phyloP scores from a whole-genome alignment of 2,797 vertebrate species.

The Girardinus metallicus region DNA sequence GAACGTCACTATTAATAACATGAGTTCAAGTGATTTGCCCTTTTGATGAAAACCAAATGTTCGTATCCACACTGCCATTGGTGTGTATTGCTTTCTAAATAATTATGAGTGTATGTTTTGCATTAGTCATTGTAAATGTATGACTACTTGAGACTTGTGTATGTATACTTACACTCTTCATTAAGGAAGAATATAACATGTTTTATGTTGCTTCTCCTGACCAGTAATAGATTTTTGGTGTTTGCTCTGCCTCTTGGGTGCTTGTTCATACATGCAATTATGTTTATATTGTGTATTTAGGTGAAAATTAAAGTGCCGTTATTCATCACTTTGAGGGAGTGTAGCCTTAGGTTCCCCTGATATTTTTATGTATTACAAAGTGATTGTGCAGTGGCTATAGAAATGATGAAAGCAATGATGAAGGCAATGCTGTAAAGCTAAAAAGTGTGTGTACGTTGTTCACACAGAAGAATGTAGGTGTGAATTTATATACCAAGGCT shows the following conservation, averaged over 20 bases:
- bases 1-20: neutral
- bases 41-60: neutral
- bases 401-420: slow-evolving; percentile 33
- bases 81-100: neutral
- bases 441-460: slow-evolving; percentile 14
- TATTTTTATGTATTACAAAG: slow-evolving; percentile 61
- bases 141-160: neutral
- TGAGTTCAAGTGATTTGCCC: neutral
- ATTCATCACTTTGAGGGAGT: slow-evolving; percentile 69
- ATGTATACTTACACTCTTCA: neutral
- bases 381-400: slow-evolving; percentile 26
- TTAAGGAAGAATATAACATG: slow-evolving; percentile 26
- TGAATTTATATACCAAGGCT: slow-evolving; percentile 43
- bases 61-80: neutral
- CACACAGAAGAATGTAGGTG: slow-evolving; percentile 19
- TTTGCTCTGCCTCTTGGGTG: slow-evolving; percentile 44
- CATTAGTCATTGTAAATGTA: neutral
- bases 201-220: slow-evolving; percentile 40
- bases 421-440: slow-evolving; percentile 1
- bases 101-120: neutral
- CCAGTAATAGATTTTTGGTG: slow-evolving; percentile 44
- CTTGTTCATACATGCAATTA: slow-evolving; percentile 57
- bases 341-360: slow-evolving; percentile 55
- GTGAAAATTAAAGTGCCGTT: slow-evolving; percentile 57
- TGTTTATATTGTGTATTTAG: slow-evolving; percentile 67